Evolutionary conservation across 2,797 vertebrate species (phyloP), one percentile per base, ranked within the genome.

Genomic region (Sardinella longiceps): DNA sequence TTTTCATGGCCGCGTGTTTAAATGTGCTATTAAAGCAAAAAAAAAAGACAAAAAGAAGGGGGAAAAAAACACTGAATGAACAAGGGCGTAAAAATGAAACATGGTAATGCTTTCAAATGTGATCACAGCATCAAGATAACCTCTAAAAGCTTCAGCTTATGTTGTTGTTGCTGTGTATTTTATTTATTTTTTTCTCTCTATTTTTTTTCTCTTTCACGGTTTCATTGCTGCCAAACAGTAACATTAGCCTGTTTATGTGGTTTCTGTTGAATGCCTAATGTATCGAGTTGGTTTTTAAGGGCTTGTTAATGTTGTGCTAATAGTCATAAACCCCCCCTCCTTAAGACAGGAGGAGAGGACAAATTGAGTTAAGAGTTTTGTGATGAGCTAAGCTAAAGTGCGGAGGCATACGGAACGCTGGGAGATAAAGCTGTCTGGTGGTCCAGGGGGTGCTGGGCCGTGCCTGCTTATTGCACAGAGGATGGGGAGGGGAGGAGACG

Each of bases 301-400:
- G 84, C 88, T 90, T 87, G 88, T 89, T 88, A 90, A 90, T 80
- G 83, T 87, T 86, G 84, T 83, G 74, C 85, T 92, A 88, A 86
- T 84, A 80, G 85, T 84, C 81, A 89, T 84, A 84, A 89, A 90
- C 48, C 37, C 28, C 10, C 82, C 50, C 30, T 90, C 81, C 43
- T 87, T 90, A 89, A 85, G 86, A 87, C 37, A 88, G 83, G 82
- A 88, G 87, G 88, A 88, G 91, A 88, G 86, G 84, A 81, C 84
- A 63, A 88, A 90, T 85, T 87, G 80, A 91, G 88, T 89, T 89
- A 86, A 83, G 58, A 86, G 20, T 48, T 81, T 89, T 89, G 81
- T 89, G 88, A 90, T 90, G 90, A 91, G 88, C 88, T 89, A 87
- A 90, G 87, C 84, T 87, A 87, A 91, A 91, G 84, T 81, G 80